phyloP scores from a whole-genome alignment of 2,797 vertebrate species.

The Darevskia nairensis region DNA sequence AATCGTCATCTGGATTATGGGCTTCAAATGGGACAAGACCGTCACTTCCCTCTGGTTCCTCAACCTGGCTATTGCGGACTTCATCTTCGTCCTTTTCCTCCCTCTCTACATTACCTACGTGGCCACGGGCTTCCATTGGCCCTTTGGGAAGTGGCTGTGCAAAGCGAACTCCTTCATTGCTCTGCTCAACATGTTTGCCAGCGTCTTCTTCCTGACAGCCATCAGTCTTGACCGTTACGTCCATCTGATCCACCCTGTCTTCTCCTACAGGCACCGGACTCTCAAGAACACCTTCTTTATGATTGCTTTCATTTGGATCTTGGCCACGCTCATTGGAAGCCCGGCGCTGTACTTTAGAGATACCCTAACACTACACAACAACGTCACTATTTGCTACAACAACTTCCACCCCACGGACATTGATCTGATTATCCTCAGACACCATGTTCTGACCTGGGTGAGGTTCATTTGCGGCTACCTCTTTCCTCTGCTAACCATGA shows the following conservation, averaged over 20 bases:
- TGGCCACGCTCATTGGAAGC: slow-evolving; percentile 82
- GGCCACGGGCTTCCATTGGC: slow-evolving; percentile 92
- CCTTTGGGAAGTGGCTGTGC: slow-evolving; percentile 89
- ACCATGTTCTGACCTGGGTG: slow-evolving; percentile 84
- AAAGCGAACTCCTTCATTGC: slow-evolving; percentile 93
- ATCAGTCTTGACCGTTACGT: slow-evolving; percentile 93
- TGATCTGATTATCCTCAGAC: slow-evolving; percentile 77
- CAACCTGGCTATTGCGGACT: slow-evolving; percentile 93
- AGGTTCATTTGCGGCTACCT: slow-evolving; percentile 90
- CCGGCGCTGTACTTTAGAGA: slow-evolving; percentile 90
- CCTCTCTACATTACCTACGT: slow-evolving; percentile 93
- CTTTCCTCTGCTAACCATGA: slow-evolving; percentile 89
- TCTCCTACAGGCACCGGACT: slow-evolving; percentile 84
- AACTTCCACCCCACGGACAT: slow-evolving; percentile 85
- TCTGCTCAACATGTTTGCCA: slow-evolving; percentile 95
- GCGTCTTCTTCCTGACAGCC: slow-evolving; percentile 91
- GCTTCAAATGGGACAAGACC: slow-evolving; percentile 90
- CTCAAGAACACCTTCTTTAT: slow-evolving; percentile 77
- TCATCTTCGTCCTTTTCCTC: slow-evolving; percentile 93
- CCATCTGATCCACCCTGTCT: slow-evolving; percentile 83
- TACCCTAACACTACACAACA: slow-evolving; percentile 76
- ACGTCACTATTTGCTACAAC: slow-evolving; percentile 88
- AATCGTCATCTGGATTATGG: slow-evolving; percentile 92
- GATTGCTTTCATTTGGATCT: slow-evolving; percentile 81
- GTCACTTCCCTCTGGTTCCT: slow-evolving; percentile 93